Evolutionary conservation across 2,797 vertebrate species (phyloP).

Genomic region (Myripristis jacobus): DNA sequence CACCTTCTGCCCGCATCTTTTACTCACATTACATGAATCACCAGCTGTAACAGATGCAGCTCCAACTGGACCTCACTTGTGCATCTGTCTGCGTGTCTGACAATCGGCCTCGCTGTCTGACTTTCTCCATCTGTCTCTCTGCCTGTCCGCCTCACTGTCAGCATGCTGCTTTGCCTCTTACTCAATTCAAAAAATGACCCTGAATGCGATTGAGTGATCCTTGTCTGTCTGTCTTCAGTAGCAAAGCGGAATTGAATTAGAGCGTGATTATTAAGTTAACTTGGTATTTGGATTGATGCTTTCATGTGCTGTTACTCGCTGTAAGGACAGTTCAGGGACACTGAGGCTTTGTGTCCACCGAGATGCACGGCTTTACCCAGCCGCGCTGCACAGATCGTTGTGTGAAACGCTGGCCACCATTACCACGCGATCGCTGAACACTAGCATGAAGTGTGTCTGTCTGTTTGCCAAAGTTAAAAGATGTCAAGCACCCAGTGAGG

Average conservation of each 20-base stretch:
- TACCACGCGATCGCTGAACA: too few relatives aligned
- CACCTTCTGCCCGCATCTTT: constrained; percentile 3
- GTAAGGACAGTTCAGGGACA: not conserved
- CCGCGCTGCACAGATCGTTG: too few relatives aligned
- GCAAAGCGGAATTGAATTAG: not conserved
- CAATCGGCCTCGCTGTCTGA: constrained; percentile 10
- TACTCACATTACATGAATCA: not conserved
- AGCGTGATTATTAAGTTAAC: not conserved
- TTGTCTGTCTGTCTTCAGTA: not conserved
- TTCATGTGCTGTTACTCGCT: not conserved
- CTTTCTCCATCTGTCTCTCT: not conserved
- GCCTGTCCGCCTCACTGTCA: not conserved
- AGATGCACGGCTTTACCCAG: too few relatives aligned
- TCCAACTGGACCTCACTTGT: constrained; percentile 21
- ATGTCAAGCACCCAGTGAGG: too few relatives aligned
- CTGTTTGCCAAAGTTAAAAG: too few relatives aligned
- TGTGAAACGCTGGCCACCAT: too few relatives aligned
- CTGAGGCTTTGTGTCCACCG: too few relatives aligned
- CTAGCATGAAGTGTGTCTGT: too few relatives aligned
- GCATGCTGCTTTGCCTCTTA: not conserved
- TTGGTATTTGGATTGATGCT: not conserved
- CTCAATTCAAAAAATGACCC: not conserved
- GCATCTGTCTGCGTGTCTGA: constrained; percentile 25
- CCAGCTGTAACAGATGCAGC: constrained; percentile 50
- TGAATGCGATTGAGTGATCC: constrained; percentile 7